These are phyloP conservation scores for Anticlea derivata DNA, from an alignment of 2,888 invertebrate species.

Conservation along the genomic window DNA sequence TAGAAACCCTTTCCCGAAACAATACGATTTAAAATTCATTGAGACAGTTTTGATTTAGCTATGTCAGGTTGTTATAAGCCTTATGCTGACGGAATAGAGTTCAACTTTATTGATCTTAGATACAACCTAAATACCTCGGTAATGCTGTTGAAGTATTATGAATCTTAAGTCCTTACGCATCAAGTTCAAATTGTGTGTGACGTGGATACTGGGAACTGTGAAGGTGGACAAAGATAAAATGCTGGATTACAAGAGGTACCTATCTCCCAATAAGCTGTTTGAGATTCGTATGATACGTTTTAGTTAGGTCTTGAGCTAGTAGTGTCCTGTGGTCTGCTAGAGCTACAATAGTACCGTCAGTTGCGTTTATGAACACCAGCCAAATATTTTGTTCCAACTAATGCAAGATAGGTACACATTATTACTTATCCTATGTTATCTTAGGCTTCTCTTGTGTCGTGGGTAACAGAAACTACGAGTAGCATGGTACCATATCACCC, in stretches of 20 bases:
- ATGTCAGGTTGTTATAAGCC: background rate
- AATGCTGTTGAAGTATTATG: background rate
- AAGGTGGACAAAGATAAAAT: constrained; percentile 8
- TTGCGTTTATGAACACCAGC: too few relatives aligned
- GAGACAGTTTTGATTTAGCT: background rate
- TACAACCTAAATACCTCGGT: background rate
- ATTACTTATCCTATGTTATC: too few relatives aligned
- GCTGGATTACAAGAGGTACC: constrained; percentile 11
- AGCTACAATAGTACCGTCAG: too few relatives aligned
- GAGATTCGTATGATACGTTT: constrained; percentile 8
- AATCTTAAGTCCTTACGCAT: background rate
- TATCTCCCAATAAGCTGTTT: constrained; percentile 9
- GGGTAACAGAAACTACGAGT: too few relatives aligned
- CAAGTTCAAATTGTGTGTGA: background rate
- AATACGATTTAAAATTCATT: constrained; percentile 6
- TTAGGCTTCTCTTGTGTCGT: too few relatives aligned
- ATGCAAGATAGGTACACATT: too few relatives aligned
- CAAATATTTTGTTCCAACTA: too few relatives aligned
- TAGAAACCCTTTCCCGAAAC: background rate
- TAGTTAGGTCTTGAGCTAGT: background rate
- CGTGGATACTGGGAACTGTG: background rate
- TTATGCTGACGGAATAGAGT: constrained; percentile 4
- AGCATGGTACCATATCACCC: too few relatives aligned
- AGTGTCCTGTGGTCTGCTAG: background rate
- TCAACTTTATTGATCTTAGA: background rate